Evolutionary conservation across 2,113 vertebrate genomes (phyloP).

Genomic region (Oncorhynchus tshawytscha): DNA sequence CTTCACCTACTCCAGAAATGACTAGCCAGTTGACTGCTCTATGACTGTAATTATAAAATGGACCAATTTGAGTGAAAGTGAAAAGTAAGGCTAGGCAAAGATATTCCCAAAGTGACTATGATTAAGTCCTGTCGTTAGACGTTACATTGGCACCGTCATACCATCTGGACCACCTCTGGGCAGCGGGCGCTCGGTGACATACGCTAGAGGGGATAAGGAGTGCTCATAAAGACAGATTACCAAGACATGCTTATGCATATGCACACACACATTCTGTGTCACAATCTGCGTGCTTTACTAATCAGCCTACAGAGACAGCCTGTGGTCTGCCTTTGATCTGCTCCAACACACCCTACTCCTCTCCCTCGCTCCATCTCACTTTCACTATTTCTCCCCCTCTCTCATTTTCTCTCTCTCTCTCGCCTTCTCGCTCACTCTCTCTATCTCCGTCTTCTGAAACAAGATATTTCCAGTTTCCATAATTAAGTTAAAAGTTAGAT

Average conservation of each 20-base stretch:
- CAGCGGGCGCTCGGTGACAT: not conserved
- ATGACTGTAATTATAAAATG: too few species aligned
- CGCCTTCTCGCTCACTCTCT: not conserved
- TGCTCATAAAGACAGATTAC: not conserved
- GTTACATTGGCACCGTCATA: not conserved
- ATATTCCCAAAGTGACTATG: too few species aligned
- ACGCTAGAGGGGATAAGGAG: not conserved
- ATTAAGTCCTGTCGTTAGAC: too few species aligned
- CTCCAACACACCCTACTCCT: not conserved
- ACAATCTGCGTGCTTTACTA: slow-evolving; percentile 33
- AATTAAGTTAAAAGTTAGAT: too few species aligned
- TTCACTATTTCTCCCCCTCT: not conserved
- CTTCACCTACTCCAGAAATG: too few species aligned
- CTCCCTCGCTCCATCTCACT: slow-evolving; percentile 18
- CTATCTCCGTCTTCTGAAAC: too few species aligned
- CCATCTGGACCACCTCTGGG: not conserved
- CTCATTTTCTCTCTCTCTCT: slow-evolving; percentile 32
- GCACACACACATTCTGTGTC: slow-evolving; percentile 8
- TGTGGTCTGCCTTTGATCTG: slow-evolving; percentile 35
- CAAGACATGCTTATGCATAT: not conserved
- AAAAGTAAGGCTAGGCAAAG: not conserved
- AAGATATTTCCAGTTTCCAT: slow-evolving; percentile 2
- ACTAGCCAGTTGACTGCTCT: too few species aligned
- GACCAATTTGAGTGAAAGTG: not conserved
- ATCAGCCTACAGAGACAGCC: slow-evolving; percentile 28